phyloP scores from a whole-genome alignment of 1,140 invertebrate genomes.

The Formica selysi region DNA sequence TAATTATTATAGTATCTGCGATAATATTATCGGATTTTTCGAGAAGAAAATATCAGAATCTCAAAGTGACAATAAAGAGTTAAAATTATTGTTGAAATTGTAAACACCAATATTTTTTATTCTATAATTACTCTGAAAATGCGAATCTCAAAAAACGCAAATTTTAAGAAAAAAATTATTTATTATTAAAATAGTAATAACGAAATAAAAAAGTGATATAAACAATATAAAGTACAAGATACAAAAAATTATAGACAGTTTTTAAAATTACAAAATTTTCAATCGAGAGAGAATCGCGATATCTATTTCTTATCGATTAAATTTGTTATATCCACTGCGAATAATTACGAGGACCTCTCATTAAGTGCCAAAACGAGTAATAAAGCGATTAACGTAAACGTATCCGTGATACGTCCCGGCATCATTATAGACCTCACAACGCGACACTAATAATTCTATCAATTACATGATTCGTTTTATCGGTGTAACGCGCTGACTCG shows the following conservation, averaged over 20 bases:
- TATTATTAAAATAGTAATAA: not conserved
- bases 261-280: not conserved
- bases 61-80: not conserved
- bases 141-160: not conserved
- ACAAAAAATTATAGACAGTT: not conserved
- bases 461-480: conserved; percentile 65
- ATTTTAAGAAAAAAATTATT: not conserved
- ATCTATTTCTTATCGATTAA: conserved; percentile 15
- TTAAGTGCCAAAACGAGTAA: conserved; percentile 50
- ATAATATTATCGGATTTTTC: not conserved
- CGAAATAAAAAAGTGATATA: not conserved
- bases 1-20: conserved; percentile 33
- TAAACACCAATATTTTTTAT: not conserved
- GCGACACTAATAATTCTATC: conserved; percentile 64
- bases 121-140: not conserved
- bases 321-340: not conserved
- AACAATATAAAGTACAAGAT: not conserved
- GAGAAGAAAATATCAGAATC: not conserved
- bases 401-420: conserved; percentile 34
- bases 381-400: conserved; percentile 42
- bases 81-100: not conserved
- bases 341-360: conserved; percentile 5
- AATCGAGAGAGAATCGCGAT: not conserved
- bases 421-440: conserved; percentile 60
- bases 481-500: conserved; percentile 63